Base-by-base conservation (phyloP, 1,140 invertebrate species). In the Pseudoatta argentina region DNA sequence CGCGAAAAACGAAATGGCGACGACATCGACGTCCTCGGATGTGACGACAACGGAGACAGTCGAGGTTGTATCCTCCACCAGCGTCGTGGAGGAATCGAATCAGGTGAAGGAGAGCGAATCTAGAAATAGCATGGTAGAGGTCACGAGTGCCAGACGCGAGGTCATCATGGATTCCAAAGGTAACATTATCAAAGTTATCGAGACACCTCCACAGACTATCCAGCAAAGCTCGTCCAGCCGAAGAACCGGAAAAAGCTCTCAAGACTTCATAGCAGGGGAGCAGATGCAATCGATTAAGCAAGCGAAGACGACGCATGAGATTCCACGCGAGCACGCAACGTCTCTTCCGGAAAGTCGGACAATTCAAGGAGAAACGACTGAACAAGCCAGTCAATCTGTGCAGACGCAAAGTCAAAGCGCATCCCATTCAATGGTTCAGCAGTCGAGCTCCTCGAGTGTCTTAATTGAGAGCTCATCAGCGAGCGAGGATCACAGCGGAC, bases 81-180 rank as follows among this genome's bases (percentile, higher is more conserved):
- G 92, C 71, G 88, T 94, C 0, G 87, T 93, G 16, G 88, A 94
- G 71, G 94, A 95, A 63, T 91, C 92, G 73, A 91, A 55, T 59
- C 91, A 91, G 71, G 75, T 91, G 5, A 69, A 79, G 14, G 91
- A 94, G 86, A 93, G 88, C 66, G 92, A 93, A 30, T 90, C 85
- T 44, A 91, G 85, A 12, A 93, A 89, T 71, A 94, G 91, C 82
- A 73, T 88, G 34, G 75, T 91, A 18, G 94, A 94, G 88, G 89
- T 93, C 39, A 94, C 89, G 24, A 93, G 91, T 78, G 88, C 88
- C 0, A 93, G 91, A 48, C 91, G 92, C 27, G 93, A 94, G 69
- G 89, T 93, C 1, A 75, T 95, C 59, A 91, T 93, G 87, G 94
- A 95, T 53, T 92, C 94, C 0, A 93, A 93, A 67, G 94, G 94